Evolutionary conservation across 2,797 vertebrate genomes (phyloP).

Genomic region (Pelobates cultripes): DNA sequence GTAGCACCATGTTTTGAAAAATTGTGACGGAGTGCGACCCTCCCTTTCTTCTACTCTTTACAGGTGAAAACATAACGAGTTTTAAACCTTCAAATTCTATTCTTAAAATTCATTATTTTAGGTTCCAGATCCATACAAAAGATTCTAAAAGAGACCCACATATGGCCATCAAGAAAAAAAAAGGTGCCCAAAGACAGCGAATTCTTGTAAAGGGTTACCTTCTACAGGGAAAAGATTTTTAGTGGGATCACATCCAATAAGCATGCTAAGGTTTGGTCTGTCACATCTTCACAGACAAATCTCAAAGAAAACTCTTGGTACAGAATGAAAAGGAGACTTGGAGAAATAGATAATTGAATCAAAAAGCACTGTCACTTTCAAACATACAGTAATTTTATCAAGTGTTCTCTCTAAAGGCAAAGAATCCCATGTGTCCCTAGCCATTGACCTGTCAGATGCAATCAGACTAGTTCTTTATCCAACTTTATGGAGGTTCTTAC

Average conservation of each 20-base stretch:
- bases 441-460: constrained; percentile 53
- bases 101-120: too few relatives aligned
- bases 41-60: too few relatives aligned
- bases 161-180: too few relatives aligned
- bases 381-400: constrained; percentile 54
- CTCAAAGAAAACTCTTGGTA: constrained; percentile 34
- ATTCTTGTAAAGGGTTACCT: too few relatives aligned
- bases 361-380: constrained; percentile 55
- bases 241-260: background rate
- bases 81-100: too few relatives aligned
- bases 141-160: too few relatives aligned
- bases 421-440: constrained; percentile 35
- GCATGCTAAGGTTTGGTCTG: constrained; percentile 13
- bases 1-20: too few relatives aligned
- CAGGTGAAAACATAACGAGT: too few relatives aligned
- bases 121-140: too few relatives aligned
- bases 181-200: too few relatives aligned
- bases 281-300: constrained; percentile 35
- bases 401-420: constrained; percentile 51
- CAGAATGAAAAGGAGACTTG: constrained; percentile 40
- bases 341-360: constrained; percentile 43
- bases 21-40: too few relatives aligned
- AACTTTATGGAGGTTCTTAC: constrained; percentile 38
- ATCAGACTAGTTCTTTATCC: constrained; percentile 46
- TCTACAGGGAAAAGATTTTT: background rate